These are phyloP conservation scores for Hydrochoerus hydrochaeris DNA, from an alignment of 2,113 vertebrate species.

Conservation along the genomic window DNA sequence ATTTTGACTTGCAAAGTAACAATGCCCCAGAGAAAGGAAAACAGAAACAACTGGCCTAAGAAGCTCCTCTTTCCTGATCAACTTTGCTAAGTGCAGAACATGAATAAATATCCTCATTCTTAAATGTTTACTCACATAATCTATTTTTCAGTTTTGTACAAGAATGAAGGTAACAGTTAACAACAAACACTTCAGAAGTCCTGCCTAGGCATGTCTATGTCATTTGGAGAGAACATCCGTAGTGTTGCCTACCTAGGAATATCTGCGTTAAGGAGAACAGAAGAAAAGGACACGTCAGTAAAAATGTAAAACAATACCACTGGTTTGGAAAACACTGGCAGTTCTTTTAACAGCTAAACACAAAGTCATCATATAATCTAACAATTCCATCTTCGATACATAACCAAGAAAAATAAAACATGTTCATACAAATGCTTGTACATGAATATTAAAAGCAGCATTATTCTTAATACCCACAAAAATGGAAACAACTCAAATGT, in stretches of 20 bases:
- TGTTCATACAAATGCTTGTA: neutral
- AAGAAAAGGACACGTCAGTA: neutral
- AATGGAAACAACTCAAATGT: neutral
- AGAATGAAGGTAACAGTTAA: constrained; percentile 18
- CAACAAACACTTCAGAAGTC: neutral
- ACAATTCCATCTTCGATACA: neutral
- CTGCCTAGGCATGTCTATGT: neutral
- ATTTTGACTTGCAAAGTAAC: neutral
- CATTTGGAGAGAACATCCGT: neutral
- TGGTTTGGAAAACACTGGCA: neutral
- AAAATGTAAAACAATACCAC: neutral
- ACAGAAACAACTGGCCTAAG: neutral
- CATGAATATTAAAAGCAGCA: neutral
- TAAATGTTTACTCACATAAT: neutral
- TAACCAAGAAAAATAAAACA: neutral
- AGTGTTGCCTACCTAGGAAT: neutral
- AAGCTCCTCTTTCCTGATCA: neutral
- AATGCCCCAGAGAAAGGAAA: neutral
- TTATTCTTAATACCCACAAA: neutral
- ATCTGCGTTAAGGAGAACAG: neutral
- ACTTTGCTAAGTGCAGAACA: neutral
- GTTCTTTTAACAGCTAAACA: neutral
- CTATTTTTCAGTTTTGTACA: neutral
- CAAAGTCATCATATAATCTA: neutral
- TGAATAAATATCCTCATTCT: neutral